Conservation (phyloP, 2,797 vertebrate species). For the Naso thynnoides region DNA sequence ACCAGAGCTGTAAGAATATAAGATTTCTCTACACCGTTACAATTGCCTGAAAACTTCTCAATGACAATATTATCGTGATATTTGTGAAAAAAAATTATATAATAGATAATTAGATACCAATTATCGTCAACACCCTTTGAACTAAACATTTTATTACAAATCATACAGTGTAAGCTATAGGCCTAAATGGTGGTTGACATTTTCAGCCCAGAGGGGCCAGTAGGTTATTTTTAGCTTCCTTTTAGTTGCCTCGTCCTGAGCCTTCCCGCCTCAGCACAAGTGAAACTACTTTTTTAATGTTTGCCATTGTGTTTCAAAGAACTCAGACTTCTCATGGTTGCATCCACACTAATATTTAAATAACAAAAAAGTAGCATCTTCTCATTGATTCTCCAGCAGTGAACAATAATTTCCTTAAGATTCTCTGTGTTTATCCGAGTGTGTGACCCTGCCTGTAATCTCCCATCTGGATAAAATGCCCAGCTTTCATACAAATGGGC, state of each 20-base stretch:
- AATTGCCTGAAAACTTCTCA: too few relatives aligned
- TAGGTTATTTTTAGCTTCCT: background rate
- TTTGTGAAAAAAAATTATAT: too few relatives aligned
- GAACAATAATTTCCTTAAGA: constrained; percentile 44
- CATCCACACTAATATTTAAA: background rate
- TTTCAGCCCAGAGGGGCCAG: constrained; percentile 11
- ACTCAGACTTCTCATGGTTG: background rate
- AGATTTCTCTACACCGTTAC: too few relatives aligned
- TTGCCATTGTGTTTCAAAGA: background rate
- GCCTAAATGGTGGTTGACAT: constrained; percentile 7
- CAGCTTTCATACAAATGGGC: constrained; percentile 37
- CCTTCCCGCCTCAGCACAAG: background rate
- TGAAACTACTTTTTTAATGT: background rate
- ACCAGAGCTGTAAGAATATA: too few relatives aligned
- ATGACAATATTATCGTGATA: too few relatives aligned
- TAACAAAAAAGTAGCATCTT: background rate
- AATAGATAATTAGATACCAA: too few relatives aligned
- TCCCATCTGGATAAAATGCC: constrained; percentile 58
- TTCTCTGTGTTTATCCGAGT: constrained; percentile 32
- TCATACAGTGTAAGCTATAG: constrained; percentile 5
- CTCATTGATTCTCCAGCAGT: constrained; percentile 35
- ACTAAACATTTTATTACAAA: too few relatives aligned
- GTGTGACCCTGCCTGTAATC: constrained; percentile 60
- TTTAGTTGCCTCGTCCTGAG: background rate
- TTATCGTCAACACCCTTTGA: too few relatives aligned